Evolutionary conservation across 2,113 vertebrate species (phyloP).

Genomic region (Epinephelus lanceolatus): DNA sequence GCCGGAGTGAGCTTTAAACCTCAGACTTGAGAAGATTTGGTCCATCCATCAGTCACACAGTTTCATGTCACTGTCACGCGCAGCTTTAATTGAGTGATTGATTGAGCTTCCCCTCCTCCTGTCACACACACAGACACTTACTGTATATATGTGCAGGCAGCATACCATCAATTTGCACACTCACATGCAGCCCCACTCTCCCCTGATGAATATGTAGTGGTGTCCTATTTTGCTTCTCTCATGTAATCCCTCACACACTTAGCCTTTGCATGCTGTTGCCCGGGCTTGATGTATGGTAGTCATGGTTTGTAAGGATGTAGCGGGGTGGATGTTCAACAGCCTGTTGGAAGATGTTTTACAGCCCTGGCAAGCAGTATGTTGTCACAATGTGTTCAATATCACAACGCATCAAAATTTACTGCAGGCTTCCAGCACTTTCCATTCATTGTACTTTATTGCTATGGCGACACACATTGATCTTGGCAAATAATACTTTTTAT

Average conservation of each 20-base stretch:
- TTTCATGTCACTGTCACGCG: constrained; percentile 55
- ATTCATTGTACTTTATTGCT: constrained; percentile 84
- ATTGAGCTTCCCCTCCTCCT: constrained; percentile 53
- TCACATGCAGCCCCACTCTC: constrained; percentile 28
- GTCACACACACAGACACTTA: constrained; percentile 41
- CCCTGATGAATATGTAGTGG: constrained; percentile 69
- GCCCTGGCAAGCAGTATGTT: constrained; percentile 77
- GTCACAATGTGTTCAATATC: constrained; percentile 84
- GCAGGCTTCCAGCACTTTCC: constrained; percentile 78
- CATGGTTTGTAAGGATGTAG: constrained; percentile 61
- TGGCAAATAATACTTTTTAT: constrained; percentile 85
- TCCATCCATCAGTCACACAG: constrained; percentile 58
- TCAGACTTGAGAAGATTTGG: constrained; percentile 39
- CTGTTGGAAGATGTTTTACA: constrained; percentile 83
- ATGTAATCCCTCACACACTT: constrained; percentile 72
- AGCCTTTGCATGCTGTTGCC: constrained; percentile 59
- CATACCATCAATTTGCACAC: constrained; percentile 42
- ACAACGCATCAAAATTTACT: constrained; percentile 82
- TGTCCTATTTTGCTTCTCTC: constrained; percentile 66
- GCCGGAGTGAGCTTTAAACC: constrained; percentile 30
- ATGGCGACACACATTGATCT: constrained; percentile 80
- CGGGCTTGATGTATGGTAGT: constrained; percentile 75
- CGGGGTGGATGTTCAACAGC: constrained; percentile 76
- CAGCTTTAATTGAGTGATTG: constrained; percentile 71
- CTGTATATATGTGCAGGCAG: constrained; percentile 13